Evolutionary conservation across 2,113 vertebrate species (phyloP).

Genomic region (Hydrochoerus hydrochaeris): DNA sequence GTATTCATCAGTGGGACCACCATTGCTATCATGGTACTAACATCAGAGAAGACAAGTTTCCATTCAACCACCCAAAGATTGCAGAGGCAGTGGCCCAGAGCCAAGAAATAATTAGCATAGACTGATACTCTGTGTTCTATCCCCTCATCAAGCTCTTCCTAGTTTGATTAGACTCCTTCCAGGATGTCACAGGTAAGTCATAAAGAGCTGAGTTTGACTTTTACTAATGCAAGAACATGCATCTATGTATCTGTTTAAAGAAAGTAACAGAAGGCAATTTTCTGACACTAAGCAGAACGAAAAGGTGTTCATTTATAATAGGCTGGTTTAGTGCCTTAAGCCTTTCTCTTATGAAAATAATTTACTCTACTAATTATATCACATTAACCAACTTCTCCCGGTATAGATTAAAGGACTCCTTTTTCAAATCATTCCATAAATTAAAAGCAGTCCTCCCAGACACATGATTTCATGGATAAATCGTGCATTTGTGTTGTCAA

Average conservation of each 20-base stretch:
- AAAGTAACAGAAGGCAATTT: not conserved
- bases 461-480: slow-evolving; percentile 82
- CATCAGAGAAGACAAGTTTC: slow-evolving; percentile 26
- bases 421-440: slow-evolving; percentile 79
- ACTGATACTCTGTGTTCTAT: not conserved
- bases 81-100: not conserved
- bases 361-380: slow-evolving; percentile 74
- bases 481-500: slow-evolving; percentile 84
- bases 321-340: slow-evolving; percentile 43
- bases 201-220: not conserved
- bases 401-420: slow-evolving; percentile 65
- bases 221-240: not conserved
- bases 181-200: not conserved
- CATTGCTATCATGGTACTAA: not conserved
- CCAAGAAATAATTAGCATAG: not conserved
- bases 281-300: not conserved
- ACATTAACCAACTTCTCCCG: slow-evolving; percentile 49
- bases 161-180: not conserved
- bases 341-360: slow-evolving; percentile 70
- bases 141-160: not conserved
- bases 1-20: not conserved
- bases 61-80: not conserved
- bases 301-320: slow-evolving; percentile 60
- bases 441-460: slow-evolving; percentile 84
- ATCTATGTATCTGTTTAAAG: slow-evolving; percentile 13